Percentiles rank a stretch among this genome's conserved stretches.
Conservation (phyloP, 2,888 invertebrate species). For the Anaspis maculata region DNA sequence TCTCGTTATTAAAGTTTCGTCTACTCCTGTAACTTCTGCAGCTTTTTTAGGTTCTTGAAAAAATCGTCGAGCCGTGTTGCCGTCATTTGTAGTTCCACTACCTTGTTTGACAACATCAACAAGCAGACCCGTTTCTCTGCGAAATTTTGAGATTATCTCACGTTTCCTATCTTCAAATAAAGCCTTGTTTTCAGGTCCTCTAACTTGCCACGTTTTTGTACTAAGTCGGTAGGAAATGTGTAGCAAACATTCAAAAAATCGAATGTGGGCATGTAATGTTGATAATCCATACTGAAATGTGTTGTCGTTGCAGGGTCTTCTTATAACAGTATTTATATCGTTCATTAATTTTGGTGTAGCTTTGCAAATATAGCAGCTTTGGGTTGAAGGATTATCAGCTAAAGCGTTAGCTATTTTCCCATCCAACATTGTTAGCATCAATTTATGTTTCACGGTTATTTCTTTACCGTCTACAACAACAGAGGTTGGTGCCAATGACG, state of each 20-base stretch:
- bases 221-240: slow-evolving; percentile 3
- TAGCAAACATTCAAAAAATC: slow-evolving; percentile 11
- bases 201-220: slow-evolving; percentile 1
- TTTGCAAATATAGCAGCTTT: slow-evolving; percentile 23
- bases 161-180: slow-evolving; percentile 2
- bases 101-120: slow-evolving; percentile 21
- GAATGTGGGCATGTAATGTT: slow-evolving; percentile 13
- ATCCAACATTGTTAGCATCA: slow-evolving; percentile 22
- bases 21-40: slow-evolving; percentile 16
- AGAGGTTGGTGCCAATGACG: not conserved
- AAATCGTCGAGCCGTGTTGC: slow-evolving; percentile 23
- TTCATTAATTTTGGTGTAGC: not conserved
- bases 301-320: not conserved
- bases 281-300: slow-evolving; percentile 11
- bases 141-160: slow-evolving; percentile 8
- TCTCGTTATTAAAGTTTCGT: slow-evolving; percentile 9
- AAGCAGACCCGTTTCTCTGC: slow-evolving; percentile 14
- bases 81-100: slow-evolving; percentile 23
- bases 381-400: slow-evolving; percentile 19
- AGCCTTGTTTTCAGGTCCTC: slow-evolving; percentile 1
- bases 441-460: slow-evolving; percentile 5
- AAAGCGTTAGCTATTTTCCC: slow-evolving; percentile 24
- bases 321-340: not conserved
- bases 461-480: not conserved
- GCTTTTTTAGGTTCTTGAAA: slow-evolving; percentile 16